Percentiles rank a stretch among this genome's conserved stretches.
Conservation (phyloP, 2,113 vertebrate genomes). For the Campylomormyrus tamandua region DNA sequence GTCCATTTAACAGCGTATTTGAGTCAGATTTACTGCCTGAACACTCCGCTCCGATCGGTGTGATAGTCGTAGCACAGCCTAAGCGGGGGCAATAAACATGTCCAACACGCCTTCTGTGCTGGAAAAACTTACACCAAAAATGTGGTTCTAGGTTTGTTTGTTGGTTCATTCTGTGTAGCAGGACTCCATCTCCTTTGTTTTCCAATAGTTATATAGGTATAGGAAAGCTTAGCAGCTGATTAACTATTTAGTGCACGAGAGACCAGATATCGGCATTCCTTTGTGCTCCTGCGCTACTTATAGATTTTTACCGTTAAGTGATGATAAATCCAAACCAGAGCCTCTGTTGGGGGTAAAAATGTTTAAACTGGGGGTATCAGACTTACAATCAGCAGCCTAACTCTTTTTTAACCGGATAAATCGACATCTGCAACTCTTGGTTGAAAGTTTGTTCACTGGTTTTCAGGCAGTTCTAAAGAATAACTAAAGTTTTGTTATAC, state of each 20-base stretch:
- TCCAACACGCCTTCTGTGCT: not conserved
- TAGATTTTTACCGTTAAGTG: not conserved
- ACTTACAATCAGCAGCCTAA: not conserved
- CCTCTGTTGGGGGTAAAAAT: not conserved
- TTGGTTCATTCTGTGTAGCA: not conserved
- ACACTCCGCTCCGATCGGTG: not conserved
- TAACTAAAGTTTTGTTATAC: not conserved
- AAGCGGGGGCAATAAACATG: not conserved
- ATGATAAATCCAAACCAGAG: not conserved
- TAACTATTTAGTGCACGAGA: not conserved
- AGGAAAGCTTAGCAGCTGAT: not conserved
- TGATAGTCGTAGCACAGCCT: not conserved
- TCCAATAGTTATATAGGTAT: not conserved
- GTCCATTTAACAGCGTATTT: not conserved
- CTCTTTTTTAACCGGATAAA: not conserved
- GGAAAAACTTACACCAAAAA: not conserved
- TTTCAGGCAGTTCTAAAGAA: not conserved
- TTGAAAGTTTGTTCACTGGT: not conserved
- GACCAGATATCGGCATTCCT: not conserved
- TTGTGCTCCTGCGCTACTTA: not conserved
- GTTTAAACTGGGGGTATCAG: not conserved
- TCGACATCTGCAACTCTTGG: not conserved
- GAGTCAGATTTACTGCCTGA: not conserved
- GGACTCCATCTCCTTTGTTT: not conserved
- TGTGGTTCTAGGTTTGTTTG: not conserved